Evolutionary conservation across 2,797 vertebrate species (phyloP), one percentile per base, ranked within the genome.

Genomic region (Geotrypetes seraphini): DNA sequence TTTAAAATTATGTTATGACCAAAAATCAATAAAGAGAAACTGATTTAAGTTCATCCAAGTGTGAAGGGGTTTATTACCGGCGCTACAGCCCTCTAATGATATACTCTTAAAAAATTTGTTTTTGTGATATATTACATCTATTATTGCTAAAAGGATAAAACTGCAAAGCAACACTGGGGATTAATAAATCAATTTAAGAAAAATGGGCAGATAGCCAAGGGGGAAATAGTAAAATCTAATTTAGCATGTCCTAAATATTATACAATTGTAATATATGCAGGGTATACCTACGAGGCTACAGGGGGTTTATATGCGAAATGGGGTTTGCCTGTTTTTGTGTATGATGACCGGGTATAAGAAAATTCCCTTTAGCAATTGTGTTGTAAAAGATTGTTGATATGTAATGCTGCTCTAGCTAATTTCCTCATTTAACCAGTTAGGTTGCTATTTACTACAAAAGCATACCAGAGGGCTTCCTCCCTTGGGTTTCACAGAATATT

Each of bases 11-110:
- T 84, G 77, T 83, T 81, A 81, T 83, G 78, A 81, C 81, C 81
- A 81, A 85, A 83, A 84, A 84, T 85, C 81, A 84, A 85, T 85
- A 85, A 84, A 76, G 75, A 83, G 78, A 84, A 84, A 85, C 82
- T 85, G 79, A 85, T 85, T 85, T 84, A 85, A 85, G 78, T 80
- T 83, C 79, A 85, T 72, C 58, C 73, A 58, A 78, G 79, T 84
- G 80, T 85, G 80, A 84, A 84, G 73, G 73, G 75, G 73, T 84
- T 84, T 85, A 85, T 85, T 84, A 83, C 80, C 46, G 75, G 73
- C 57, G 71, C 76, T 85, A 78, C 63, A 85, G 85, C 82, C 84
- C 72, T 79, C 77, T 84, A 84, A 85, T 85, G 82, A 84, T 83
- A 75, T 81, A 76, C 81, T 78, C 81, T 81, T 81, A 85, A 81